Evolutionary conservation across 1,140 invertebrate species (phyloP).

Genomic region (Anoplolepis gracilipes): DNA sequence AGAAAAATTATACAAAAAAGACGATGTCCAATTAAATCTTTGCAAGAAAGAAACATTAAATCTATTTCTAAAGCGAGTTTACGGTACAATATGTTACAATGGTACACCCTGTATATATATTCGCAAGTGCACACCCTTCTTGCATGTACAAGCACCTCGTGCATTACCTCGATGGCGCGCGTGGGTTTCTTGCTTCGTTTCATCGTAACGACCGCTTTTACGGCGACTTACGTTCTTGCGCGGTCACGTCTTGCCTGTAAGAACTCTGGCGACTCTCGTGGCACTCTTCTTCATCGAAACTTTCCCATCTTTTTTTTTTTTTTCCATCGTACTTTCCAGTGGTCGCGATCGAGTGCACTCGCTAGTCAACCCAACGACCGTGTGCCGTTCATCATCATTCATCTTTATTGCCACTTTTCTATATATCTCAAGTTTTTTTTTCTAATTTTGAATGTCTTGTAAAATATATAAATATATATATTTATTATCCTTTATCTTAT

Average conservation of each 20-base stretch:
- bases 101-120: conserved; percentile 6
- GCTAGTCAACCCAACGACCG: not conserved
- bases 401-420: not conserved
- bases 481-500: not conserved
- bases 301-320: conserved; percentile 40
- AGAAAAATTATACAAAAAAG: not conserved
- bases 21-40: not conserved
- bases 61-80: not conserved
- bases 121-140: not conserved
- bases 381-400: conserved; percentile 4
- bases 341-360: conserved; percentile 20
- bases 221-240: conserved; percentile 56
- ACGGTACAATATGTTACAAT: not conserved
- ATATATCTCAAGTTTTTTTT: not conserved
- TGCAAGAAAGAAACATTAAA: not conserved
- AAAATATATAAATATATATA: not conserved
- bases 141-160: conserved; percentile 14
- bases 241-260: conserved; percentile 39
- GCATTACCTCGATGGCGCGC: conserved; percentile 24
- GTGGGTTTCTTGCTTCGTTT: conserved; percentile 52
- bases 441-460: not conserved
- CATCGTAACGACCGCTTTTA: conserved; percentile 60
- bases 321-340: conserved; percentile 22
- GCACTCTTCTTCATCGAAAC: conserved; percentile 44
- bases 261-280: conserved; percentile 12